Base-by-base conservation (phyloP, 2,797 vertebrate species). In the Scomberomorus guttatus region DNA sequence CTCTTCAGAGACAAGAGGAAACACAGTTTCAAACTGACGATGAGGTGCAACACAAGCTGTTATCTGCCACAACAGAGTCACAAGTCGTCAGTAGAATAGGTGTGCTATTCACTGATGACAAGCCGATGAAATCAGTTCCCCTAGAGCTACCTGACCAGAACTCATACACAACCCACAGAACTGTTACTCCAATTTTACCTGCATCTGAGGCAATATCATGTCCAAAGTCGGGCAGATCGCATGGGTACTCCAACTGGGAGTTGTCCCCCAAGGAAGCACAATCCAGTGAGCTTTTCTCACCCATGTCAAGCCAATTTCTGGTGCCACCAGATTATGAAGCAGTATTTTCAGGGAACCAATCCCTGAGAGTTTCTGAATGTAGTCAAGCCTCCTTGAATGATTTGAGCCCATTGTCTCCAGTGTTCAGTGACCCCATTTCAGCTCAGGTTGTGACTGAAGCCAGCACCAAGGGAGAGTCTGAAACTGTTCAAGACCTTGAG, bases 121-220 rank as follows among this genome's bases (percentile, higher is more conserved):
- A 80, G 74, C 56, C 3, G 29, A 22, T 71, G 37, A 29, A 66
- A 17, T 20, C 75, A 18, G 32, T 85, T 75, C 80, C 79, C 27
- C 82, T 95, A n/a, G 86, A 89, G 42, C 86, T 94, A 13, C 64
- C 86, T 62, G 86, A 86, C 0, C 78, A 81, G 61, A 87, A 12
- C 54, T 81, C 79, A 15, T 83, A 84, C 63, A 77, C 25, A 60
- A 93, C 90, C 56, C 93, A 95, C 73, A 91, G 93, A 89, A 70
- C 83, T 48, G 88, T 95, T 9, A 91, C 89, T 73, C 89, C 93
- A 32, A 77, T 93, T 85, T 85, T 90, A 18, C 80, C 67, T 12
- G 72, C 81, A 59, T 50, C 32, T 52, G 60, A 86, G 42, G 48
- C 73, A 10, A 51, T 73, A 11, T 64, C 72, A 3, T 51, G 39